Conservation (phyloP, 2,113 vertebrate genomes). For the Anhinga anhinga region DNA sequence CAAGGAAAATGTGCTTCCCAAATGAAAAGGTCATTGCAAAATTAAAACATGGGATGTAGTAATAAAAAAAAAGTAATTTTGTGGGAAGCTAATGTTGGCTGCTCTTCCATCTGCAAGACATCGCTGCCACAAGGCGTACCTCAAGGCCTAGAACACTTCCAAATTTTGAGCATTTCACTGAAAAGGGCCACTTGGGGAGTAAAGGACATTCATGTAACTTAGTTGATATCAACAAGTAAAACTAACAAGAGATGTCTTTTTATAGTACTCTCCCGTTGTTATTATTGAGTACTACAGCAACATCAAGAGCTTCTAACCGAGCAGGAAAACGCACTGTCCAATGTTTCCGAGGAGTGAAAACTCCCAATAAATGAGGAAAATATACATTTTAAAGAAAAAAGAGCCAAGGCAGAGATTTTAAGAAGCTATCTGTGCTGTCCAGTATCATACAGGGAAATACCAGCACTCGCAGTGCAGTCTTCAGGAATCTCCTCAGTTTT, state of each 20-base stretch:
- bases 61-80: background rate
- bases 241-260: background rate
- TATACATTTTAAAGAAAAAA: background rate
- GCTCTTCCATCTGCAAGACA: background rate
- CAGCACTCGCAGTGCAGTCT: background rate
- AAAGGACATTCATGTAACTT: background rate
- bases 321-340: background rate
- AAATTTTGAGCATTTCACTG: background rate
- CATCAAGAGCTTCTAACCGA: accelerated
- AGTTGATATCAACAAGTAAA: background rate
- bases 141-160: background rate
- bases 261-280: background rate
- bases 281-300: background rate
- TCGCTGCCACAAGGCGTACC: accelerated
- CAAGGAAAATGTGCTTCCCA: background rate
- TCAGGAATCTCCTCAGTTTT: background rate
- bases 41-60: background rate
- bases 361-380: background rate
- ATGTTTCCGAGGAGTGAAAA: background rate
- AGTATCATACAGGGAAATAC: background rate
- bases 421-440: background rate
- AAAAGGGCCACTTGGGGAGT: background rate
- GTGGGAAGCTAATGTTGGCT: background rate
- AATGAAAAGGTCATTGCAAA: background rate
- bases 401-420: background rate